Conservation (phyloP, 2,113 vertebrate genomes). For the human region DNA sequence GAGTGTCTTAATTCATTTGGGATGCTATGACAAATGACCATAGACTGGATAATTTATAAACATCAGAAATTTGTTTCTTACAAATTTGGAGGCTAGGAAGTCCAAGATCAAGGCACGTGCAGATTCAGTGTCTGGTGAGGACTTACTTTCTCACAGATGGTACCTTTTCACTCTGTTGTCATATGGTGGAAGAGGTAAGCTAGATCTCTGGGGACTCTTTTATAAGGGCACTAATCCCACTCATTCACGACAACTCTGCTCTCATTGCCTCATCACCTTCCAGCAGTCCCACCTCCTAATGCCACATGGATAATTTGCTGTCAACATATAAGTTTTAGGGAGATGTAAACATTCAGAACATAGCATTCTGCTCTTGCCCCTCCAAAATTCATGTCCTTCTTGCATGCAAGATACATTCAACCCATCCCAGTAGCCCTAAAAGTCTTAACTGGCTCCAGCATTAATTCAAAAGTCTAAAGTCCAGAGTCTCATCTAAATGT, state of each 20-base stretch:
- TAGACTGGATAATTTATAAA: no score
- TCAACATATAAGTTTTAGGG: background rate
- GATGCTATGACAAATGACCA: background rate
- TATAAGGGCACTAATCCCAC: background rate
- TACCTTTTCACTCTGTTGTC: background rate
- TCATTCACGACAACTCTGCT: background rate
- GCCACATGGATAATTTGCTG: background rate
- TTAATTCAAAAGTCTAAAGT: background rate
- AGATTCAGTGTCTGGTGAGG: background rate
- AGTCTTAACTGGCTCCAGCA: background rate
- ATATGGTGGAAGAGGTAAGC: background rate
- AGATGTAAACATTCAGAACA: background rate
- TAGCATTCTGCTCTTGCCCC: background rate
- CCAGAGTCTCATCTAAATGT: background rate
- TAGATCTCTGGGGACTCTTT: background rate
- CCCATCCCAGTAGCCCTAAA: background rate
- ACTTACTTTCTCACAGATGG: background rate
- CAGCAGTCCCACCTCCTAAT: background rate
- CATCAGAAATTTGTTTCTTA: no score
- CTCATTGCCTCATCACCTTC: background rate
- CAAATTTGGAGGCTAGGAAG: background rate
- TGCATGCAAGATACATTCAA: background rate
- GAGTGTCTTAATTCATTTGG: background rate
- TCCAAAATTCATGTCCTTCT: background rate
- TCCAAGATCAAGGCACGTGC: background rate